These are phyloP conservation scores for Zaprionus tsacasi DNA, from an alignment of 1,140 invertebrate genomes.

Conservation along the genomic window DNA sequence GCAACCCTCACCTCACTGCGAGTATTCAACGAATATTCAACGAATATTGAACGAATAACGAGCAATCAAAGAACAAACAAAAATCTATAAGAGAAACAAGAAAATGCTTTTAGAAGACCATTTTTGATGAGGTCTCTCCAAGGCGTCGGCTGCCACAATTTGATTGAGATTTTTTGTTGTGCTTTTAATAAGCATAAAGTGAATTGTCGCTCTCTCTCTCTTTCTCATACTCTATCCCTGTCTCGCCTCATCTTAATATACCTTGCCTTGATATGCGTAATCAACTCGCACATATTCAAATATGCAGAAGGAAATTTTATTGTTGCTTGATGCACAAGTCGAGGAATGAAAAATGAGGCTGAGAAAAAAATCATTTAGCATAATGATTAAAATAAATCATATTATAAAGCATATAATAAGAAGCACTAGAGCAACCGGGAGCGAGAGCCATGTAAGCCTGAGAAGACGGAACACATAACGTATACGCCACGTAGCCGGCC, in stretches of 20 bases:
- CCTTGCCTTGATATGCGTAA: conserved; percentile 15
- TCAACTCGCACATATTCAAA: conserved; percentile 27
- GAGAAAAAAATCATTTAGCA: conserved; percentile 73
- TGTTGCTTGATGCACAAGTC: conserved; percentile 48
- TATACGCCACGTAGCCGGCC: conserved; percentile 71
- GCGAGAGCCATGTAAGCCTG: conserved; percentile 16
- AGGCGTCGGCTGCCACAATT: conserved; percentile 13
- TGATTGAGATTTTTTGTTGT: not conserved
- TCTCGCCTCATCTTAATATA: not conserved
- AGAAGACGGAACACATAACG: conserved; percentile 52
- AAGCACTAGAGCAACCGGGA: not conserved
- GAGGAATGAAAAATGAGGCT: conserved; percentile 67
- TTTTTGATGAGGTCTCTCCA: conserved; percentile 35
- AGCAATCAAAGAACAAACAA: conserved; percentile 63
- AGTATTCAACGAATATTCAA: conserved; percentile 19
- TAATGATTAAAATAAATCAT: conserved; percentile 83
- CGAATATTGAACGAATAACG: conserved; percentile 21
- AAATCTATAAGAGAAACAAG: conserved; percentile 66
- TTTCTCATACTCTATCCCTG: not conserved
- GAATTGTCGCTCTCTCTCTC: not conserved
- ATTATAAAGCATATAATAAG: conserved; percentile 51
- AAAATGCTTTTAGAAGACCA: conserved; percentile 71
- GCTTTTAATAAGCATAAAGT: conserved; percentile 17
- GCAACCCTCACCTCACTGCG: not conserved
- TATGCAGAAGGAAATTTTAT: conserved; percentile 61